Base-by-base conservation (phyloP, 2,797 vertebrate species). In the Hozukius guyotensis region DNA sequence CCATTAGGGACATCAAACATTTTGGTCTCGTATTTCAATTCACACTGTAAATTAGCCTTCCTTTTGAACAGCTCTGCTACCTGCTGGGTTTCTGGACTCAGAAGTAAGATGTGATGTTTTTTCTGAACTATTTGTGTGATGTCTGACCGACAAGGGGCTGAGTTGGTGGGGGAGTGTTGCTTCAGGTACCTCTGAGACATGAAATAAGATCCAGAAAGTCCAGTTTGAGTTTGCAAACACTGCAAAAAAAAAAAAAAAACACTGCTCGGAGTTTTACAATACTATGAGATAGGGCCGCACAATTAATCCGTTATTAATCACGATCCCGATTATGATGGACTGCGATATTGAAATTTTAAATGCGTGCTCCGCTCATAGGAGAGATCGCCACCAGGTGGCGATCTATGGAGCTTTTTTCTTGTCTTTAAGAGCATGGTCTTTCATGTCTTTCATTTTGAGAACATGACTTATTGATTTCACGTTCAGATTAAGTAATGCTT, bases 161-260 rank as follows among this genome's bases (percentile, higher is more conserved):
- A 10, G n/a, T 24, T 29, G 20, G 59, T 29, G 2, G 9, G 2
- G 5, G 2, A 68, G 24, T 52, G 29, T 62, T 73, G 49, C 25
- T 70, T 79, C 13, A 31, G 27, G 46, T 83, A 38, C 11, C 22
- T 61, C 6, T 18, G n/a, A 78, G 34, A 62, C 32, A 57, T 46
- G n/a, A 61, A 69, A 69, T 27, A 46, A 20, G 16, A 68, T 78
- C 55, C 70, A 42, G 4, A 66, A 63, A 38, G 25, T 80, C 18
- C 31, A 56, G n/a, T 69, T n/a, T 69, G 6, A 70, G 22, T 34
- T 24, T n/a, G 11, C 53, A 27, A 55, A 34, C 16, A 46, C 11
- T 52, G 2, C 5, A n/a, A 31, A 53, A 14, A 53, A 5, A 7
- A 7, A 49, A 49, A 18, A 25, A 8, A 71, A 65, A 57, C 12